phyloP scores from a whole-genome alignment of 2,113 vertebrate species.

The Psilopsiagon aurifrons region DNA sequence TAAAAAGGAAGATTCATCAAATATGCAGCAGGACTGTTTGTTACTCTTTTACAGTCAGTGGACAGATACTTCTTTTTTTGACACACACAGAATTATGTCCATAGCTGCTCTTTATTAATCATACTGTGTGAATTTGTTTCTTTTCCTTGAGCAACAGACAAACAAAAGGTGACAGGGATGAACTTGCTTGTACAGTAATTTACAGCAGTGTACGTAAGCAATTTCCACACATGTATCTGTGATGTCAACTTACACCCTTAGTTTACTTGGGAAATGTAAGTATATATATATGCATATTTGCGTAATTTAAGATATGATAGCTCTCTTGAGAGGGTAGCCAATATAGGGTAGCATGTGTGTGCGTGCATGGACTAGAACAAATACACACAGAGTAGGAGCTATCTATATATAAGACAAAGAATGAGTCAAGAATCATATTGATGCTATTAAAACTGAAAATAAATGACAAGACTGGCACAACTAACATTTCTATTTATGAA shows the following conservation, averaged over 20 bases:
- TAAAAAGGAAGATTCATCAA: background rate
- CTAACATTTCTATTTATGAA: background rate
- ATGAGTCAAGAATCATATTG: background rate
- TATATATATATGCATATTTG: background rate
- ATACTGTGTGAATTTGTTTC: background rate
- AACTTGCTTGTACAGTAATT: background rate
- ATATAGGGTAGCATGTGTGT: rapidly evolving
- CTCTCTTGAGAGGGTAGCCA: background rate
- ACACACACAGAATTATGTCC: background rate
- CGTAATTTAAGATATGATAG: background rate
- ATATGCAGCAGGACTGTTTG: background rate
- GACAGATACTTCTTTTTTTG: background rate
- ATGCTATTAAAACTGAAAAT: background rate
- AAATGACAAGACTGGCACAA: background rate
- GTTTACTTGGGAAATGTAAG: background rate
- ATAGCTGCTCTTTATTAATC: background rate
- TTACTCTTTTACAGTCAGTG: background rate
- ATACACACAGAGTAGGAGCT: background rate
- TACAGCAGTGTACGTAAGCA: background rate
- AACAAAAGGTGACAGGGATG: background rate
- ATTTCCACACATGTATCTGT: background rate
- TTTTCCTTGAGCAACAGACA: background rate
- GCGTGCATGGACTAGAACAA: background rate
- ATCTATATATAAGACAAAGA: background rate
- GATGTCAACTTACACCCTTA: background rate